phyloP scores from a whole-genome alignment of 1,140 invertebrate species.

The Phymorhynchus buccinoides region DNA sequence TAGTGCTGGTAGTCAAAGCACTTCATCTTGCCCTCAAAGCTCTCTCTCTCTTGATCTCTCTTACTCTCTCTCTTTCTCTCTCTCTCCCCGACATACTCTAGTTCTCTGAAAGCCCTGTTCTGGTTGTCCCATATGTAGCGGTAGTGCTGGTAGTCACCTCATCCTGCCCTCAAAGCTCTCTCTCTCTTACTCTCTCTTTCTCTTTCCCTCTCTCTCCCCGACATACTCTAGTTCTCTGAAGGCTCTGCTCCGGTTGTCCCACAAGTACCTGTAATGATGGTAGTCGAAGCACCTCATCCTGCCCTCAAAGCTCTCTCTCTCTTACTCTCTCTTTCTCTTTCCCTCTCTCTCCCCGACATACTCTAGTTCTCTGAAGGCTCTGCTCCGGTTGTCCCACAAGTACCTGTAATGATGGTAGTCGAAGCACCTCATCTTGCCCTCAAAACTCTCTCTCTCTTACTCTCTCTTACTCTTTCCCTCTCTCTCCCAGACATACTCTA shows the following conservation, averaged over 20 bases:
- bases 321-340: too few relatives aligned
- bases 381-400: constrained; percentile 59
- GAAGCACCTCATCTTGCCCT: constrained; percentile 60
- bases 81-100: constrained; percentile 59
- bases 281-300: constrained; percentile 64
- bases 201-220: too few relatives aligned
- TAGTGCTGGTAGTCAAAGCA: too few relatives aligned
- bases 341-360: constrained; percentile 51
- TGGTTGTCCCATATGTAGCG: constrained; percentile 67
- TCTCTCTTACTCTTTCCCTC: constrained; percentile 47
- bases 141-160: constrained; percentile 65
- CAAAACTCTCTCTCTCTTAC: constrained; percentile 18
- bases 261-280: constrained; percentile 69
- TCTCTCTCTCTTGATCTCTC: too few relatives aligned
- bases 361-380: constrained; percentile 62
- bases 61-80: neutral
- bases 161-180: constrained; percentile 50
- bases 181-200: too few relatives aligned
- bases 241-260: constrained; percentile 52
- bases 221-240: constrained; percentile 68
- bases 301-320: constrained; percentile 40
- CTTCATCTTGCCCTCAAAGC: too few relatives aligned
- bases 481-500: constrained; percentile 61
- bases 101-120: constrained; percentile 55
- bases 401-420: constrained; percentile 69